Percentiles rank a stretch among this genome's conserved stretches.
These are phyloP conservation scores for Triplophysa bombifrons DNA, from an alignment of 2,797 vertebrate species.

Conservation along the genomic window DNA sequence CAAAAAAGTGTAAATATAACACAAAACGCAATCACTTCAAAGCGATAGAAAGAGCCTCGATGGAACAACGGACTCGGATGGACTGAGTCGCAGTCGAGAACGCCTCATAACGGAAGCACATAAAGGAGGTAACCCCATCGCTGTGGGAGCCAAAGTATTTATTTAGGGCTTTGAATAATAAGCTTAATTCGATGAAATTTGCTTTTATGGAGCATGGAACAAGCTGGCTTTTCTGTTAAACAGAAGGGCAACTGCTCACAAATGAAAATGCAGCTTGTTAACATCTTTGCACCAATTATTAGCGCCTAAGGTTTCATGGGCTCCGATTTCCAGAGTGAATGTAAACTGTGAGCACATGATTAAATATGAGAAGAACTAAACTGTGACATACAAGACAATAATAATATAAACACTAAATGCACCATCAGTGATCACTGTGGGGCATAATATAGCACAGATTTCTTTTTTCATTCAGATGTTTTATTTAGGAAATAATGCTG, in stretches of 20 bases:
- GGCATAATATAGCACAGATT: slow-evolving; percentile 49
- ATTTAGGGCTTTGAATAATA: slow-evolving; percentile 38
- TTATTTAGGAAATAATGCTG: slow-evolving; percentile 56
- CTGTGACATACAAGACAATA: slow-evolving; percentile 68
- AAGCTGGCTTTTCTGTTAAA: slow-evolving; percentile 43
- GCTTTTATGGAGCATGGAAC: slow-evolving; percentile 65
- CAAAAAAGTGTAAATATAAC: slow-evolving; percentile 46
- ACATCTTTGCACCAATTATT: slow-evolving; percentile 64
- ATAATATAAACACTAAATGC: slow-evolving; percentile 64
- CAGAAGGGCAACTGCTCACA: not conserved
- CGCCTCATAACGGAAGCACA: slow-evolving; percentile 28
- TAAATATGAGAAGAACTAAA: slow-evolving; percentile 59
- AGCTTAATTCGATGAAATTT: slow-evolving; percentile 51
- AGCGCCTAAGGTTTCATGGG: slow-evolving; percentile 67
- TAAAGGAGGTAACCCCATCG: slow-evolving; percentile 36
- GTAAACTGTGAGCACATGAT: slow-evolving; percentile 68
- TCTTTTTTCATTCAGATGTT: slow-evolving; percentile 52
- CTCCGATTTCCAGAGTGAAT: slow-evolving; percentile 75
- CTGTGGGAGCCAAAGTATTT: slow-evolving; percentile 59
- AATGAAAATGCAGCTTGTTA: slow-evolving; percentile 50
- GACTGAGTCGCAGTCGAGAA: slow-evolving; percentile 17
- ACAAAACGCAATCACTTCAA: slow-evolving; percentile 41
- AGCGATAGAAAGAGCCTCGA: slow-evolving; percentile 17
- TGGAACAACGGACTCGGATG: slow-evolving; percentile 31
- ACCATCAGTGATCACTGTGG: slow-evolving; percentile 47